Percentiles rank a stretch among this genome's conserved stretches.
These are phyloP conservation scores for Progne subis DNA, from an alignment of 2,113 vertebrate genomes.

Conservation along the genomic window DNA sequence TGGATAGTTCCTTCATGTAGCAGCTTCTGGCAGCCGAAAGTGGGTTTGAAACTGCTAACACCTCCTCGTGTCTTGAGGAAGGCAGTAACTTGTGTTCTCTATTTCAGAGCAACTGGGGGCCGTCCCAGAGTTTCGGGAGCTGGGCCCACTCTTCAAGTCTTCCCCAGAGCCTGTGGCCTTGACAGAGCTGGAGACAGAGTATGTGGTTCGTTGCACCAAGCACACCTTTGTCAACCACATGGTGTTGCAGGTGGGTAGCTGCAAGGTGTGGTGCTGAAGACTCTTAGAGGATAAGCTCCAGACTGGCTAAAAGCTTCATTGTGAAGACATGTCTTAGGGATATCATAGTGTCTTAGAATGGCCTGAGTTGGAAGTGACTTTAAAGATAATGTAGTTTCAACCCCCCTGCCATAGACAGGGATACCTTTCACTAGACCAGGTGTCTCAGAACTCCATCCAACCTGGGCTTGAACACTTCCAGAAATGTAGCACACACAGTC, in stretches of 20 bases:
- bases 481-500: neutral
- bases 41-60: neutral
- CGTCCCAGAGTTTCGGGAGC: conserved; percentile 76
- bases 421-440: neutral
- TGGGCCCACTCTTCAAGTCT: conserved; percentile 82
- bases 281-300: neutral
- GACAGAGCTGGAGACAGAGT: conserved; percentile 83
- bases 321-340: neutral
- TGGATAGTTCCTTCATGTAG: neutral
- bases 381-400: neutral
- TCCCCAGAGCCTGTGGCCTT: conserved; percentile 80
- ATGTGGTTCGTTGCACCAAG: conserved; percentile 81
- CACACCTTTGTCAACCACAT: conserved; percentile 78
- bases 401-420: neutral
- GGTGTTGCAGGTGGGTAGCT: conserved; percentile 81
- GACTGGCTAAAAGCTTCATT: neutral
- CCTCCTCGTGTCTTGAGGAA: neutral
- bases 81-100: neutral
- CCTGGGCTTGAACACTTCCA: neutral
- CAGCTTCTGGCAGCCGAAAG: neutral
- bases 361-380: neutral
- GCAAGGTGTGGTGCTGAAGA: neutral
- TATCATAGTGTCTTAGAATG: neutral
- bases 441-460: neutral
- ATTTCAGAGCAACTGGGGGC: conserved; percentile 81